Conservation (phyloP, 2,797 vertebrate species). For the Bovichtus diacanthus region DNA sequence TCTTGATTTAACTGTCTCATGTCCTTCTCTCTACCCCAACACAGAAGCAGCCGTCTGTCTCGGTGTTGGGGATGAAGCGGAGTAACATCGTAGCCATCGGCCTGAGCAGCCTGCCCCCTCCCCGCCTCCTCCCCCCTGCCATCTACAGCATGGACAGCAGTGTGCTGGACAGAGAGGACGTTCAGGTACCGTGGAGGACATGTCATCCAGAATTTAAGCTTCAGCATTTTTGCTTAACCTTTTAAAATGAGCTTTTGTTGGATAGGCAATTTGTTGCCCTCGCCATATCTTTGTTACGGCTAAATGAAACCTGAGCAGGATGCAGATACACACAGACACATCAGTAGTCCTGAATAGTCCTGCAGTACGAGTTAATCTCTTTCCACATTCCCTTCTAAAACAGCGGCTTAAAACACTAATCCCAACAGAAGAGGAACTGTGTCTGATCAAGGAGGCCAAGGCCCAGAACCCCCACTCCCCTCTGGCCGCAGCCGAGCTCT, state of each 20-base stretch:
- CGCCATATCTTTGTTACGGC: not conserved
- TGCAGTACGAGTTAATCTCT: not conserved
- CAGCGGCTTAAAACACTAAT: constrained; percentile 81
- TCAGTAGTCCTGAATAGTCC: not conserved
- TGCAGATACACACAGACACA: not conserved
- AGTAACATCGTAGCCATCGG: constrained; percentile 88
- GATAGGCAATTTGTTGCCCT: not conserved
- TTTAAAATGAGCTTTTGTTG: constrained; percentile 4
- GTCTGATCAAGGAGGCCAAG: constrained; percentile 79
- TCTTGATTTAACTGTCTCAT: not conserved
- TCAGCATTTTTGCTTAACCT: constrained; percentile 14
- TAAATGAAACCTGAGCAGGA: constrained; percentile 12
- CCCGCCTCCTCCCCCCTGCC: constrained; percentile 82
- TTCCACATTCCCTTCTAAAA: not conserved
- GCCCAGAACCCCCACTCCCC: constrained; percentile 60
- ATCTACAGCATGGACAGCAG: constrained; percentile 86
- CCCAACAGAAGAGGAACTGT: constrained; percentile 85
- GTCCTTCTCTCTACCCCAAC: not conserved
- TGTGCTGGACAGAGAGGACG: constrained; percentile 85
- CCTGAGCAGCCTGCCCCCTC: constrained; percentile 83
- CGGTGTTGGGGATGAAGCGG: constrained; percentile 82
- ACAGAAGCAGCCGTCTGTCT: constrained; percentile 79
- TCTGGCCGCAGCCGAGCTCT: constrained; percentile 82
- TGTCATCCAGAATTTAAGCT: not conserved
- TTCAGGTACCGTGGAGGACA: constrained; percentile 77